Percentiles rank a stretch among this genome's conserved stretches.
These are phyloP conservation scores for Glossosoma conforme DNA, from an alignment of 1,140 invertebrate genomes.

Conservation along the genomic window DNA sequence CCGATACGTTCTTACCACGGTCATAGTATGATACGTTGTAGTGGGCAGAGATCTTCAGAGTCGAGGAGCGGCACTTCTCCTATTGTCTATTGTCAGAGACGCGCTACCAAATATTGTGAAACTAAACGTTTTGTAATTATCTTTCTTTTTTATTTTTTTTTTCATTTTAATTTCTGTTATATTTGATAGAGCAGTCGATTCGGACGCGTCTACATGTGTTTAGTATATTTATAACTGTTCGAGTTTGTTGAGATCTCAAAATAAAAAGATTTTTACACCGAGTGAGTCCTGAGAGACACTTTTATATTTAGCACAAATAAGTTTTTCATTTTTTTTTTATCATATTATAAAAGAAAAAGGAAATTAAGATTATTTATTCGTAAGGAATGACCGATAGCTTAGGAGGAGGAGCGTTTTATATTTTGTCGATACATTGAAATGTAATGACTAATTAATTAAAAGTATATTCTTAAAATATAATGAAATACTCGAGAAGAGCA, in stretches of 20 bases:
- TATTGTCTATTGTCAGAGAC: conserved; percentile 11
- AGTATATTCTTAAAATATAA: conserved; percentile 16
- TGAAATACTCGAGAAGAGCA: conserved; percentile 16
- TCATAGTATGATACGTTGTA: too few species aligned
- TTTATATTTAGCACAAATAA: conserved; percentile 19
- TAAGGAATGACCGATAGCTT: conserved; percentile 17
- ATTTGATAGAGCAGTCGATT: conserved; percentile 27
- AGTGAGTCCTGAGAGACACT: conserved; percentile 11
- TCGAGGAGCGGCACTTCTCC: too few species aligned
- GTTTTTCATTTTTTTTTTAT: conserved; percentile 18
- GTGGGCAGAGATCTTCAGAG: too few species aligned
- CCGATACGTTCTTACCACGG: too few species aligned
- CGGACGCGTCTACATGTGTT: too few species aligned
- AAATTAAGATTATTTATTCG: conserved; percentile 19
- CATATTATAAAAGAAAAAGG: too few species aligned
- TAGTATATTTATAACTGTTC: too few species aligned
- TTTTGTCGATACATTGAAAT: conserved; percentile 19
- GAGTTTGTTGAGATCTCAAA: conserved; percentile 19
- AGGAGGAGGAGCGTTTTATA: conserved; percentile 19
- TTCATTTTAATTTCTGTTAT: conserved; percentile 29
- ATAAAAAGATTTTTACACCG: conserved; percentile 13
- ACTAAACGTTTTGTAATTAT: conserved; percentile 31
- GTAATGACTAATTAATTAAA: conserved; percentile 14
- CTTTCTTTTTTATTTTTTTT: conserved; percentile 25
- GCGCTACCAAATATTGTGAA: conserved; percentile 31